These are phyloP conservation scores for Agapornis canus DNA, from an alignment of 2,797 vertebrate species.

Conservation along the genomic window DNA sequence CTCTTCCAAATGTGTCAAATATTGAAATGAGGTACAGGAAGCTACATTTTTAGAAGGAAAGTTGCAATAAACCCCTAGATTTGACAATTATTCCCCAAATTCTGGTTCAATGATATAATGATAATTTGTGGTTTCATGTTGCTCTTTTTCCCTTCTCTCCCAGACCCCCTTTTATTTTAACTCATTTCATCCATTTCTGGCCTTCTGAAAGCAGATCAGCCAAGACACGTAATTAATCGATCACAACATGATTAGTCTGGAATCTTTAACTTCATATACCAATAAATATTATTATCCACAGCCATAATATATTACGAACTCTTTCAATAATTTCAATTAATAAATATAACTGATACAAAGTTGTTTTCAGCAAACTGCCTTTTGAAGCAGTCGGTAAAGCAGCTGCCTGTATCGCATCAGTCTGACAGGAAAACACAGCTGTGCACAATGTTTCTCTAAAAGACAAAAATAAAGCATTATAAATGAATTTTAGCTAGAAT, in stretches of 20 bases:
- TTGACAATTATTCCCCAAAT: neutral
- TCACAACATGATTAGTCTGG: neutral
- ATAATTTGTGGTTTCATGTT: neutral
- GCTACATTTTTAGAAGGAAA: neutral
- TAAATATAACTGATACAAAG: neutral
- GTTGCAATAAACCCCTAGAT: neutral
- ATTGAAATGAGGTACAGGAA: neutral
- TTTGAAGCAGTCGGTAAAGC: neutral
- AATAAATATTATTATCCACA: neutral
- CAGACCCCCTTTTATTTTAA: rapidly evolving
- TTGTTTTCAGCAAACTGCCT: neutral
- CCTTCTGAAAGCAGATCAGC: neutral
- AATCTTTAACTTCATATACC: neutral
- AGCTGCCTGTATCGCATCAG: neutral
- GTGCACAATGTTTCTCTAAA: neutral
- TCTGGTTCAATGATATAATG: neutral
- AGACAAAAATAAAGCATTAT: neutral
- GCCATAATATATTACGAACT: neutral
- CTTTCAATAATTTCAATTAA: neutral
- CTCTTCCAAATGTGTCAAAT: neutral
- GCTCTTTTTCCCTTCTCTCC: rapidly evolving
- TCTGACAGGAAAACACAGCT: neutral
- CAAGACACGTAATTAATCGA: neutral
- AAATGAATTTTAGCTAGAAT: neutral
- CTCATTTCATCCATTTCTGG: neutral